phyloP scores from a whole-genome alignment of 35 echinoderm and acorn worm species.

The Anneissia japonica region DNA sequence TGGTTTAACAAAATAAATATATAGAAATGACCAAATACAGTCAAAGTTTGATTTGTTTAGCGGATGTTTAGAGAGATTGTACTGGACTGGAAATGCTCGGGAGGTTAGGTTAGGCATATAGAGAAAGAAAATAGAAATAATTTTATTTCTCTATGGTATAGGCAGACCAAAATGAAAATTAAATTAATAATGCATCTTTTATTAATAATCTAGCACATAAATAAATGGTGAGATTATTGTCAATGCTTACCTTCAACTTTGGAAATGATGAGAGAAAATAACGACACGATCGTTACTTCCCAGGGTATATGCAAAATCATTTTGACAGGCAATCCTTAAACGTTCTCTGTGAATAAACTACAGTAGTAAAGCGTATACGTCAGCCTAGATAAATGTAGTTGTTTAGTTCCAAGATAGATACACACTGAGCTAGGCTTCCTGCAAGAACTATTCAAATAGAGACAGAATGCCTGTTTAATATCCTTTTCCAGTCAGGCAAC shows the following conservation, averaged over 20 bases:
- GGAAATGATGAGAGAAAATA: neutral
- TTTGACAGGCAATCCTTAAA: neutral
- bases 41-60: too few relatives aligned
- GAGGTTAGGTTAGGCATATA: too few relatives aligned
- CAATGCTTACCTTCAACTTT: neutral
- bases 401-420: neutral
- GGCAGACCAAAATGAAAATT: too few relatives aligned
- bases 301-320: neutral
- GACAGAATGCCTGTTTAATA: neutral
- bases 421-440: neutral
- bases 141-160: too few relatives aligned
- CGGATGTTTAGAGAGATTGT: too few relatives aligned
- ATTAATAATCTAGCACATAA: too few relatives aligned
- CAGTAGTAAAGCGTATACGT: neutral
- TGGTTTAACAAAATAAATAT: too few relatives aligned
- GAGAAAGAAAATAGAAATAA: too few relatives aligned
- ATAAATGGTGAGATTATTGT: neutral
- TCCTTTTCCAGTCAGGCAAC: neutral
- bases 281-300: neutral
- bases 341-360: neutral
- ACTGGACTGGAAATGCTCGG: too few relatives aligned
- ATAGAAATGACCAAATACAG: too few relatives aligned
- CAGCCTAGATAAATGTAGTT: neutral
- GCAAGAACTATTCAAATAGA: neutral
- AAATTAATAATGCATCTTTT: neutral